Percentiles rank a stretch among this genome's conserved stretches.
Conservation (phyloP, 1,140 invertebrate species). For the Microvelia longipes region DNA sequence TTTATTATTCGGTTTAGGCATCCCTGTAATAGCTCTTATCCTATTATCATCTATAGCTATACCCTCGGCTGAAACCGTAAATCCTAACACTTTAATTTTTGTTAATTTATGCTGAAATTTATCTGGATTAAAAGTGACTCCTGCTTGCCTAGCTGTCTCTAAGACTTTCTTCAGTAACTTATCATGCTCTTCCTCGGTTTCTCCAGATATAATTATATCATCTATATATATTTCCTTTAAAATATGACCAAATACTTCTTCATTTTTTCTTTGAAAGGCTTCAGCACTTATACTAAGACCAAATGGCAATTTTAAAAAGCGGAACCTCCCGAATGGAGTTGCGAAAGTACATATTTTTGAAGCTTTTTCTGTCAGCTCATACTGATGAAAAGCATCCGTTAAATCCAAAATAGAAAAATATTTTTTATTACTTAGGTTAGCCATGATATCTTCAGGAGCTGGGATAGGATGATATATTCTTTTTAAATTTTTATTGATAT, state of each 20-base stretch:
- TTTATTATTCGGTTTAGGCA: background rate
- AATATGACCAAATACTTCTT: background rate
- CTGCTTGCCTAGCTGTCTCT: background rate
- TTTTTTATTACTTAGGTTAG: background rate
- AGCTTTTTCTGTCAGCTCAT: background rate
- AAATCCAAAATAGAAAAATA: background rate
- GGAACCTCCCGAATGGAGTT: background rate
- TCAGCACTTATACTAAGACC: background rate
- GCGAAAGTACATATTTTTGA: background rate
- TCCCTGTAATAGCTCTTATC: background rate
- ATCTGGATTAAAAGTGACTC: background rate
- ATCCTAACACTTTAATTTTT: background rate
- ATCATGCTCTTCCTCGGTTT: background rate
- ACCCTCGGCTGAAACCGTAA: background rate
- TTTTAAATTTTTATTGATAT: background rate
- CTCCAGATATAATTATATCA: background rate
- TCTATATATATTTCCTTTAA: background rate
- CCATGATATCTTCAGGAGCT: background rate
- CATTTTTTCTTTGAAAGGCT: background rate
- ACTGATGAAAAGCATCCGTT: background rate
- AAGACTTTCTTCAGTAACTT: background rate
- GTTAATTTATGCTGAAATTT: background rate
- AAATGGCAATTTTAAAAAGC: background rate
- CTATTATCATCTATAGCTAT: background rate
- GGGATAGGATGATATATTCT: background rate